Conservation (phyloP, 2,797 vertebrate genomes). For the Otolemur crassicaudatus region DNA sequence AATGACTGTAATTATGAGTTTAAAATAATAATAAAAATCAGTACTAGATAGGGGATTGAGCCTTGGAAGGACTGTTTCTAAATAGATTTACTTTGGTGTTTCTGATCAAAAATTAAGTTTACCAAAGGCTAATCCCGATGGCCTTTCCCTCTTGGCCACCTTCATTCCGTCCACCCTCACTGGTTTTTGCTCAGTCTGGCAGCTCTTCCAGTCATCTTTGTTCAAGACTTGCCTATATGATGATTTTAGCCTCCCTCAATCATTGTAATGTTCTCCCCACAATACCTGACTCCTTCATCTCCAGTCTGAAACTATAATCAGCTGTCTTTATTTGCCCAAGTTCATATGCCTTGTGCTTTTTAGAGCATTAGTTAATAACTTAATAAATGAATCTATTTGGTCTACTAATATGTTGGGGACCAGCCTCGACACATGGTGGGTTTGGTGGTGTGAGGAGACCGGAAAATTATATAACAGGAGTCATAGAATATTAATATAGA, state of each 20-base stretch:
- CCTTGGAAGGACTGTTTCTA: not conserved
- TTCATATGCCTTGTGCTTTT: not conserved
- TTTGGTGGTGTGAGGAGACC: too few species aligned
- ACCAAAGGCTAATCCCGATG: too few species aligned
- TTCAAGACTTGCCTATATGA: not conserved
- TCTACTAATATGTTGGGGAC: not conserved
- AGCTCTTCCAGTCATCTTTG: not conserved
- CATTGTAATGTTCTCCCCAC: not conserved
- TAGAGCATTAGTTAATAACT: not conserved
- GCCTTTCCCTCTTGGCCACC: too few species aligned
- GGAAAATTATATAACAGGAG: too few species aligned
- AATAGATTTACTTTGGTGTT: not conserved
- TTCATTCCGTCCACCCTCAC: fast-evolving
- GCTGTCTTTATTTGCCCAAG: not conserved
- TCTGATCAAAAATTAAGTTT: not conserved
- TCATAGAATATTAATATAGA: too few species aligned
- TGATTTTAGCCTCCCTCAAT: not conserved
- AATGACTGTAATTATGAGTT: not conserved
- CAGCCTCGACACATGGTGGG: too few species aligned
- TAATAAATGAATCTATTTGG: not conserved
- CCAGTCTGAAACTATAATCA: not conserved
- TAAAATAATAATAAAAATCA: not conserved
- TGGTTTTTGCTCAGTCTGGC: not conserved
- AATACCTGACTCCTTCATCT: fast-evolving
- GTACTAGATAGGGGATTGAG: fast-evolving